These are phyloP conservation scores for Euura saliciscinereae DNA, from an alignment of 1,140 invertebrate species.

Conservation along the genomic window DNA sequence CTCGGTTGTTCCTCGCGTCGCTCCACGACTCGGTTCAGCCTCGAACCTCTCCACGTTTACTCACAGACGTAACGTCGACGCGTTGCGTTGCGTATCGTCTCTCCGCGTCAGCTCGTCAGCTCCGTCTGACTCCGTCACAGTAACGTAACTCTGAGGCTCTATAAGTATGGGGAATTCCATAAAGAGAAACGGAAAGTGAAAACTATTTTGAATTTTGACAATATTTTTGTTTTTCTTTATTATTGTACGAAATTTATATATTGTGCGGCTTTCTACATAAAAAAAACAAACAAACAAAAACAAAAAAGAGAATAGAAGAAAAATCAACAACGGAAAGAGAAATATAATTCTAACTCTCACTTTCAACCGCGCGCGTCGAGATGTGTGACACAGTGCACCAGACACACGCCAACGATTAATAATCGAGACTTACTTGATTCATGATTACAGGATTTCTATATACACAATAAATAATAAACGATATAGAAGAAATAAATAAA, in stretches of 20 bases:
- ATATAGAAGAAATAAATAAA: too few species aligned
- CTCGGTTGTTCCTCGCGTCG: too few species aligned
- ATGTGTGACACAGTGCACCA: too few species aligned
- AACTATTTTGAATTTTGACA: too few species aligned
- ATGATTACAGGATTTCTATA: too few species aligned
- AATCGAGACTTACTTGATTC: too few species aligned
- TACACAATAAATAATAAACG: too few species aligned
- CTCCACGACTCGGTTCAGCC: constrained; percentile 13
- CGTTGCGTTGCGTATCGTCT: too few species aligned
- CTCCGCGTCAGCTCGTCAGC: too few species aligned
- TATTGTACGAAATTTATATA: not conserved
- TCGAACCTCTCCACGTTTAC: constrained; percentile 45
- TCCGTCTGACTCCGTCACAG: not conserved
- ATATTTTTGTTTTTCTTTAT: not conserved
- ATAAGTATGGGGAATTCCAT: not conserved
- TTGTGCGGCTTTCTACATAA: not conserved
- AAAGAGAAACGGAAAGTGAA: not conserved
- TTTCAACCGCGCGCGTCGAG: too few species aligned
- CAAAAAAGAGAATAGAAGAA: not conserved
- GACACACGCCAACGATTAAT: too few species aligned
- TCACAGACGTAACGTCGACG: not conserved
- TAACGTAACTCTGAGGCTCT: not conserved
- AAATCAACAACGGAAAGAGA: not conserved
- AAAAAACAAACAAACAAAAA: not conserved
- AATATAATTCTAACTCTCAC: not conserved